Evolutionary conservation across 2,888 invertebrate species (phyloP).

Genomic region (Pomacea canaliculata): DNA sequence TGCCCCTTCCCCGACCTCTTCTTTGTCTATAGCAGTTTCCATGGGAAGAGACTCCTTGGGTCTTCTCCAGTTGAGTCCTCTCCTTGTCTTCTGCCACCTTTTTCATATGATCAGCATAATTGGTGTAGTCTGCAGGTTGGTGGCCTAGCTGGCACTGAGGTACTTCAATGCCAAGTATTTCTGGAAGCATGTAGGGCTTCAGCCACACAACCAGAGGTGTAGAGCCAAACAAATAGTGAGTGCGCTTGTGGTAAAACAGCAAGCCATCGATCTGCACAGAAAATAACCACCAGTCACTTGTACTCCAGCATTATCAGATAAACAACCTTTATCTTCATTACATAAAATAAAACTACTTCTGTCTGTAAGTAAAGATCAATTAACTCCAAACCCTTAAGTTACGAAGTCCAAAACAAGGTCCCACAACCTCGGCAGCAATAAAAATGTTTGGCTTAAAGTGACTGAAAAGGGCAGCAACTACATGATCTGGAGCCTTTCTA

Average conservation of each 20-base stretch:
- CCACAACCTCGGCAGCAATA: too few species aligned
- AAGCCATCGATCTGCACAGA: slow-evolving; percentile 81
- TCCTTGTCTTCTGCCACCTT: slow-evolving; percentile 20
- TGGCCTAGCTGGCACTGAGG: slow-evolving; percentile 51
- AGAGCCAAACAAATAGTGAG: slow-evolving; percentile 82
- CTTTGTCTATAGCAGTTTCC: neutral
- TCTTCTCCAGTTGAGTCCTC: neutral
- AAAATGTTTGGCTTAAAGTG: too few species aligned
- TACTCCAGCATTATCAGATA: too few species aligned
- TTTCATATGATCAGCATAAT: slow-evolving; percentile 52
- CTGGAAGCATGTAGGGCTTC: slow-evolving; percentile 88
- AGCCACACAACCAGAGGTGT: slow-evolving; percentile 95
- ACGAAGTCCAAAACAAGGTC: too few species aligned
- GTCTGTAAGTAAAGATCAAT: too few species aligned
- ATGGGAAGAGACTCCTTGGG: too few species aligned
- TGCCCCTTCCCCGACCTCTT: neutral
- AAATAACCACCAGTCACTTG: slow-evolving; percentile 41
- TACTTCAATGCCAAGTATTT: slow-evolving; percentile 76
- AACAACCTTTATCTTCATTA: too few species aligned
- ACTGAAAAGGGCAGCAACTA: too few species aligned
- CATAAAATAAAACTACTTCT: too few species aligned
- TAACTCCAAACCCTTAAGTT: too few species aligned
- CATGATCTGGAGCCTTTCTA: too few species aligned
- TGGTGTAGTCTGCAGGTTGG: slow-evolving; percentile 52
- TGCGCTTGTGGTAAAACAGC: slow-evolving; percentile 89